Evolutionary conservation across 2,113 vertebrate genomes (phyloP).

Genomic region (Passer domesticus): DNA sequence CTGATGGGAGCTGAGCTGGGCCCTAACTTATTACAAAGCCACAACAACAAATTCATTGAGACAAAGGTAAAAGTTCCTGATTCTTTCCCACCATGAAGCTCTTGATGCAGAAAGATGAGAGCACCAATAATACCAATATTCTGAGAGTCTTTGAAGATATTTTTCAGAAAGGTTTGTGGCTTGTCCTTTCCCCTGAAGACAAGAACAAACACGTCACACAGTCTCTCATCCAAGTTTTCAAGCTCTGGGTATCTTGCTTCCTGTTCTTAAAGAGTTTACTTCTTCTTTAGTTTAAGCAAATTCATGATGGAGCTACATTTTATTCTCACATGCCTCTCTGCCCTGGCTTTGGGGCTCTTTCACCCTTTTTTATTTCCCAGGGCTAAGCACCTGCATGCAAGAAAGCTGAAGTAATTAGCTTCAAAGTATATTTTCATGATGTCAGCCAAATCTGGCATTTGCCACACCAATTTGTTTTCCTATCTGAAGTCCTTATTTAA

Average conservation of each 20-base stretch:
- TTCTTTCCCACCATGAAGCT: background rate
- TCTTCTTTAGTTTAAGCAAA: background rate
- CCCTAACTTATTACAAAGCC: background rate
- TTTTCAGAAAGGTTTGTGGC: background rate
- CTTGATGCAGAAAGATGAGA: background rate
- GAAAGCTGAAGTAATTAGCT: background rate
- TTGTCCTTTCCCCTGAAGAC: background rate
- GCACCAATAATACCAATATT: background rate
- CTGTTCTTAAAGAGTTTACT: background rate
- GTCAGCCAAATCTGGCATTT: background rate
- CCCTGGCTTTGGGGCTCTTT: background rate
- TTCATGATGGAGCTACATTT: background rate
- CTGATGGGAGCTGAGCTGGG: background rate
- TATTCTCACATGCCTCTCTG: background rate
- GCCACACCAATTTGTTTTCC: background rate
- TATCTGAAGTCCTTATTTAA: background rate
- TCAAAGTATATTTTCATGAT: background rate
- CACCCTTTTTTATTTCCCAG: background rate
- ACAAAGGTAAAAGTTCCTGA: background rate
- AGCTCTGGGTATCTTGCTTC: background rate
- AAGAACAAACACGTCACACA: background rate
- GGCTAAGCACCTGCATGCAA: background rate
- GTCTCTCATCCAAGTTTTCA: background rate
- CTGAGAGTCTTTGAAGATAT: background rate
- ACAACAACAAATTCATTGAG: background rate